Evolutionary conservation across 2,888 invertebrate species (phyloP), one percentile per base, ranked within the genome.

Genomic region (Melangyna quadrimaculata): DNA sequence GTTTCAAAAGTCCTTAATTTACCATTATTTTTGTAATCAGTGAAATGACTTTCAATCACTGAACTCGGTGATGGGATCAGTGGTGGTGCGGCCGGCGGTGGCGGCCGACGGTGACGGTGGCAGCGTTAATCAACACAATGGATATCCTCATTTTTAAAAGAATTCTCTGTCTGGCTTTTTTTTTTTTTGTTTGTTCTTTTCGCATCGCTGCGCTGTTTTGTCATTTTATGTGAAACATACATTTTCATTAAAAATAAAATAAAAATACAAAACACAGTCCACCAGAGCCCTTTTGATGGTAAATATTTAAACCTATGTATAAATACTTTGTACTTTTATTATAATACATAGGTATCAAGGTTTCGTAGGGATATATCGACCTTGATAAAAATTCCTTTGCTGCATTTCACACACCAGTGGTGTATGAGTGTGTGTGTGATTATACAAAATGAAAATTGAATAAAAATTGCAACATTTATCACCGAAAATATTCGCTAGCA

Each of bases 1-100:
- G 43, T 43, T 63, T 17, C 63, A 19, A 37, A 59, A 27, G 63
- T 63, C 43, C 27, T 63, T 29, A 63, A 63, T 63, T 63, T 63
- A 27, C 10, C n/a, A n/a, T 53, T 37, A 19, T 63, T 27, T 63
- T 63, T 29, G 17, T 43, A 63, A 63, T 63, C 43, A 63, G 43
- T 29, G 17, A 63, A 43, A 43, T 63, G 43, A 17, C 43, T 63
- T 40, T 63, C 8, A 29, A 43, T 63, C 29, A 43, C 17, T 63
- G 40, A 27, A 27, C 0, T n/a, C 6, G 3, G 43, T 1, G 7
- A 8, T 8, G 7, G 32, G 6, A 6, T n/a, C 17, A 2, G 40
- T n/a, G n/a, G n/a, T n/a, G n/a, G n/a, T n/a, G n/a, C n/a, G n/a
- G n/a, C n/a, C n/a, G n/a, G n/a, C n/a, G n/a, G n/a, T n/a, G n/a